phyloP scores from a whole-genome alignment of 2,113 vertebrate genomes.

The Lathamus discolor region DNA sequence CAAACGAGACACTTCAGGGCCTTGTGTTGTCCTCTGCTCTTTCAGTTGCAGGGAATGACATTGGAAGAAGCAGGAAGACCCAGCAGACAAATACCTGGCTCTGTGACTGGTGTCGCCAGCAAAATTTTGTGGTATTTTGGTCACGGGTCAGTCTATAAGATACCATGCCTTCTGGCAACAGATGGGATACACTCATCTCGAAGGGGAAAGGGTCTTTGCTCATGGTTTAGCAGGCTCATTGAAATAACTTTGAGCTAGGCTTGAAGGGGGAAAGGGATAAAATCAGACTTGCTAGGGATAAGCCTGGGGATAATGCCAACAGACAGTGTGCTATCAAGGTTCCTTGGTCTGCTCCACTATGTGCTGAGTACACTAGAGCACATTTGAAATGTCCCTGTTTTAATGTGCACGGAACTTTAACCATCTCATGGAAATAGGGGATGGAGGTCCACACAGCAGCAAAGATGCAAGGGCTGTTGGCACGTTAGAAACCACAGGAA shows the following conservation, averaged over 20 bases:
- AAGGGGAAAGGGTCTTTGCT: not conserved
- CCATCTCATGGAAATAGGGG: not conserved
- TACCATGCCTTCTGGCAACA: not conserved
- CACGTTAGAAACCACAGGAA: not conserved
- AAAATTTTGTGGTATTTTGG: not conserved
- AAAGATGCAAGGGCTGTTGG: not conserved
- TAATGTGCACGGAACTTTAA: not conserved
- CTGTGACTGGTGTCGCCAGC: accelerated
- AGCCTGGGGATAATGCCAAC: accelerated
- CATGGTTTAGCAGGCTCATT: not conserved
- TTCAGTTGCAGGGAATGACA: not conserved
- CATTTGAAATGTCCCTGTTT: not conserved
- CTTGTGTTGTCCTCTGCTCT: not conserved
- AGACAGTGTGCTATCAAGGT: not conserved
- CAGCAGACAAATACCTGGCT: not conserved
- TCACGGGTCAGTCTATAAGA: accelerated
- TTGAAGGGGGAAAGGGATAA: not conserved
- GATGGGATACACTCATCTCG: accelerated
- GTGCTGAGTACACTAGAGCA: not conserved
- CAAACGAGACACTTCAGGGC: not conserved
- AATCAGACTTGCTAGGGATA: not conserved
- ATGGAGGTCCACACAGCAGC: not conserved
- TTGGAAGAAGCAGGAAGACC: not conserved
- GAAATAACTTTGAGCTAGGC: not conserved
- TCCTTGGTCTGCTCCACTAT: not conserved